Evolutionary conservation across 2,113 vertebrate genomes (phyloP), one percentile per base, ranked within the genome.

Genomic region (Calidris pugnax): DNA sequence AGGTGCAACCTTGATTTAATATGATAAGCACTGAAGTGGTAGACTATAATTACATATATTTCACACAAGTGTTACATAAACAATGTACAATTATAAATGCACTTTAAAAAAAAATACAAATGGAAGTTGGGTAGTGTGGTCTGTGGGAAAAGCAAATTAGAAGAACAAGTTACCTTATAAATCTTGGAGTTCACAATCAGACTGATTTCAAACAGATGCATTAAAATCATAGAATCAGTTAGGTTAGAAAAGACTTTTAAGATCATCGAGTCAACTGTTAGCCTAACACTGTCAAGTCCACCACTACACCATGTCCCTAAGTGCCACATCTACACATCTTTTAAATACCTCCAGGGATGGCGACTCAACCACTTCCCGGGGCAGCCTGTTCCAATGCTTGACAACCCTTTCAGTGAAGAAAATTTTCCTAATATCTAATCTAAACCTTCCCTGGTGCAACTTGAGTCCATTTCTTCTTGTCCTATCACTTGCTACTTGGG

Each of bases 71-170:
- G 30, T 28, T 51, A 33, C 27, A 33, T 4, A 22, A 56, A 15
- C 1, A 39, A 50, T n/a, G 39, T 14, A 67, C 4, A 14, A 35
- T 18, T 45, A 18, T 12, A 56, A 4, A 72, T 32, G 15, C 8
- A 47, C 12, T 39, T 50, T 37, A 6, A 7, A 43, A 41, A 45
- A 27, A 26, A 22, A 47, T 26, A 12, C 4, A 18, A 21, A 22
- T 35, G 9, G 8, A 10, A 4, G 53, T 24, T 37, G 27, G 4
- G 14, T 27, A 37, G 30, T 32, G 26, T 5, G 5, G 0, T 35
- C 21, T 51, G 26, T 73, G 33, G 15, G 32, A 79, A 79, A 39
- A 8, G 13, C 6, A 76, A 21, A 63, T 62, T 8, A 32, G 30
- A 35, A 64, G n/a, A 89, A 43, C 35, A 62, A 39, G 27, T 63